Percentiles rank a stretch among this genome's conserved stretches.
These are phyloP conservation scores for Thyatira batis DNA, from an alignment of 2,888 invertebrate genomes.

Conservation along the genomic window DNA sequence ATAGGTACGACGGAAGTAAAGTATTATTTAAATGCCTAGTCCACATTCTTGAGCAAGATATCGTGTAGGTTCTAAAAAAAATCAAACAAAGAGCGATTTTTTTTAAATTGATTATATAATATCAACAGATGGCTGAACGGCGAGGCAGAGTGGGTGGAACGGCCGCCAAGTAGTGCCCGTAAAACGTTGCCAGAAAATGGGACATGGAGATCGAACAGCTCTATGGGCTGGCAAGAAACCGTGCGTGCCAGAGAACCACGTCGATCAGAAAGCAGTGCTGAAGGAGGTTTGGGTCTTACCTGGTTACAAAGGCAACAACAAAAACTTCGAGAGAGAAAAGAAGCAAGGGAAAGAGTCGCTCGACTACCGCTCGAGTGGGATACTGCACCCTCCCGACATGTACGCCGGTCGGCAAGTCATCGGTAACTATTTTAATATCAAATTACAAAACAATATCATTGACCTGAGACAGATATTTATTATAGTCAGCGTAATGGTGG, in stretches of 20 bases:
- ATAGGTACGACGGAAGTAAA: not conserved
- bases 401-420: slow-evolving; percentile 78
- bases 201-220: slow-evolving; percentile 69
- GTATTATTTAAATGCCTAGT: not conserved
- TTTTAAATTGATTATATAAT: slow-evolving; percentile 13
- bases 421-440: slow-evolving; percentile 49
- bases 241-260: slow-evolving; percentile 61
- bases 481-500: not conserved
- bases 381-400: slow-evolving; percentile 69
- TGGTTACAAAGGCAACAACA: slow-evolving; percentile 93
- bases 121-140: slow-evolving; percentile 72
- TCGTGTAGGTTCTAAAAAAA: not conserved
- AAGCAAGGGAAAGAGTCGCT: slow-evolving; percentile 88
- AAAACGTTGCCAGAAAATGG: slow-evolving; percentile 66
- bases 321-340: slow-evolving; percentile 89
- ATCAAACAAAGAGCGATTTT: not conserved
- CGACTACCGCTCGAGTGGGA: slow-evolving; percentile 86
- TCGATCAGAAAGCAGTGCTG: slow-evolving; percentile 66
- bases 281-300: slow-evolving; percentile 82
- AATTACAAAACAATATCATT: not conserved
- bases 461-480: not conserved
- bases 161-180: slow-evolving; percentile 54
- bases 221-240: slow-evolving; percentile 69
- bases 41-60: not conserved
- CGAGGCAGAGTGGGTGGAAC: slow-evolving; percentile 69